A percentile compares a stretch with the other conserved stretches of the same genome.
Conservation (phyloP, 2,888 invertebrate genomes). For the Drosophila peninsularis region DNA sequence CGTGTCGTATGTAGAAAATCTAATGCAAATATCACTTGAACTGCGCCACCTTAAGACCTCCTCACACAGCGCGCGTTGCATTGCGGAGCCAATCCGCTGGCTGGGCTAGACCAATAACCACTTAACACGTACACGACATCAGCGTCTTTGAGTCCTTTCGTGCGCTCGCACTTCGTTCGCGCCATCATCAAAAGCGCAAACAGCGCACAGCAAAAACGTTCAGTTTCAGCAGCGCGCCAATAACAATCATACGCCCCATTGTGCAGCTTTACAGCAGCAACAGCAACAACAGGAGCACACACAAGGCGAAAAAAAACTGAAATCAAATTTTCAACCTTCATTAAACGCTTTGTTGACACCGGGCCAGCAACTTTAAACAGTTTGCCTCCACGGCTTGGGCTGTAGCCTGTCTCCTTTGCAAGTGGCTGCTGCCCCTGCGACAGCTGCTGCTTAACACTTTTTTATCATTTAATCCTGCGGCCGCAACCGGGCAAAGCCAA, state of each 20-base stretch:
- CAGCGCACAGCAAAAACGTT: conserved; percentile 43
- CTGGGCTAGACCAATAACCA: conserved; percentile 64
- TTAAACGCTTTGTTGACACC: conserved; percentile 65
- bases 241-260: conserved; percentile 76
- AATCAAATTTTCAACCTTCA: conserved; percentile 77
- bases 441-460: conserved; percentile 57
- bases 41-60: conserved; percentile 39
- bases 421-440: conserved; percentile 21
- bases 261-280: conserved; percentile 48
- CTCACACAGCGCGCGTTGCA: conserved; percentile 22
- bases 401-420: conserved; percentile 16
- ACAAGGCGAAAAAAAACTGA: conserved; percentile 42
- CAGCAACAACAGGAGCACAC: not conserved
- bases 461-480: conserved; percentile 69
- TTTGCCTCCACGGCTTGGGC: conserved; percentile 5
- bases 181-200: conserved; percentile 49
- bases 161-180: conserved; percentile 5
- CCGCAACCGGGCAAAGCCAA: conserved; percentile 56
- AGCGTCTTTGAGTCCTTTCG: conserved; percentile 22
- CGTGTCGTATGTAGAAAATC: conserved; percentile 48
- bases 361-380: conserved; percentile 57
- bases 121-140: conserved; percentile 67
- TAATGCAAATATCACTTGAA: conserved; percentile 68
- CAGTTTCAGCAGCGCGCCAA: conserved; percentile 47
- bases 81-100: conserved; percentile 34